phyloP scores from a whole-genome alignment of 2,113 vertebrate species.

The Gobio gobio region DNA sequence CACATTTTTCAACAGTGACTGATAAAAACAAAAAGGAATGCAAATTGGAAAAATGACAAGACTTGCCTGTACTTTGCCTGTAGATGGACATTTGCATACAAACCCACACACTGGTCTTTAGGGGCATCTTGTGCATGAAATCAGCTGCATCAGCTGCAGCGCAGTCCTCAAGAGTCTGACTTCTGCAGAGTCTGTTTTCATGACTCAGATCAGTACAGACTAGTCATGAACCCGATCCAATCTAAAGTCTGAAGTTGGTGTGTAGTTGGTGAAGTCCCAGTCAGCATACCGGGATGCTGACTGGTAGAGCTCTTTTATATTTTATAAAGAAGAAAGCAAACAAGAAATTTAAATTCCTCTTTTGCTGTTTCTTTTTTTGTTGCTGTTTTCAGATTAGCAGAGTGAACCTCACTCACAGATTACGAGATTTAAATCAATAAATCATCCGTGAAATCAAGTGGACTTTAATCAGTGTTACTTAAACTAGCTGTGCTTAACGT shows the following conservation, averaged over 20 bases:
- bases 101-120: neutral
- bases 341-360: neutral
- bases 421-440: neutral
- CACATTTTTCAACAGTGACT: neutral
- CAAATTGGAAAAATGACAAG: neutral
- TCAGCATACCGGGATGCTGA: neutral
- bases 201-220: neutral
- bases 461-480: neutral
- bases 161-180: neutral
- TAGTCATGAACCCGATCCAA: neutral
- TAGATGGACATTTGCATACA: neutral
- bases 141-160: neutral
- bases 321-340: neutral
- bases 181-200: conserved; percentile 5
- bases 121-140: conserved; percentile 1
- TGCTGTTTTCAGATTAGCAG: neutral
- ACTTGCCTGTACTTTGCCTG: neutral
- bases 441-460: neutral
- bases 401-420: neutral
- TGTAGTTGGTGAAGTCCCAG: conserved; percentile 1
- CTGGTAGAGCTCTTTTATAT: neutral
- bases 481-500: neutral
- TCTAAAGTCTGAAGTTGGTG: neutral
- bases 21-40: neutral
- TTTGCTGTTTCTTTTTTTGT: neutral